Conservation (phyloP, 1,140 invertebrate species). For the Drosophila insularis region DNA sequence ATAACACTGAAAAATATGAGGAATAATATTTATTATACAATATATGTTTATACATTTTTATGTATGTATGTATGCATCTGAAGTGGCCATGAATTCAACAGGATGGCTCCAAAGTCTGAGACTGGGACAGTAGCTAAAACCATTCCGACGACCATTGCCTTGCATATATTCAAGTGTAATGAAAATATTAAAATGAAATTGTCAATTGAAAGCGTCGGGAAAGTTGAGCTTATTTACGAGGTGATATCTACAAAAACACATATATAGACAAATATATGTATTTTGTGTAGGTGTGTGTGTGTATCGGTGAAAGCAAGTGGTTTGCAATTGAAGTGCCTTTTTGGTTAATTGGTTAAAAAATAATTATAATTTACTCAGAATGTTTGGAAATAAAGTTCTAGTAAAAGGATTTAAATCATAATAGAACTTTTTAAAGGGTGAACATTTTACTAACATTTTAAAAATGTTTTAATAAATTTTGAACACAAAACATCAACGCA, state of each 20-base stretch:
- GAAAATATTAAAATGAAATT: constrained; percentile 77
- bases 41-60: constrained; percentile 15
- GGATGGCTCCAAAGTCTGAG: constrained; percentile 42
- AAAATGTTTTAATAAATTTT: too few relatives aligned
- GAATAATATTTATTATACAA: constrained; percentile 73
- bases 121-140: neutral
- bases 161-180: constrained; percentile 67
- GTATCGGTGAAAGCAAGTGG: neutral
- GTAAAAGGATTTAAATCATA: neutral
- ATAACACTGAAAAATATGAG: constrained; percentile 35
- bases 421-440: too few relatives aligned
- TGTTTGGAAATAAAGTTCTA: neutral
- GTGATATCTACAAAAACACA: neutral
- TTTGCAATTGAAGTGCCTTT: neutral
- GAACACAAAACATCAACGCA: too few relatives aligned
- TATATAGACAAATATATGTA: too few relatives aligned
- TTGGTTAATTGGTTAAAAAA: neutral
- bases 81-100: constrained; percentile 42
- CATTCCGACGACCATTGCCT: constrained; percentile 19
- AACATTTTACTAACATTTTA: too few relatives aligned
- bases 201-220: constrained; percentile 44
- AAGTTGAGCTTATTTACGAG: neutral
- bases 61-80: constrained; percentile 20
- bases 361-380: neutral
- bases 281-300: neutral